Percentiles rank a stretch among this genome's conserved stretches.
Conservation (phyloP, 1,140 invertebrate species). For the Apis laboriosa region DNA sequence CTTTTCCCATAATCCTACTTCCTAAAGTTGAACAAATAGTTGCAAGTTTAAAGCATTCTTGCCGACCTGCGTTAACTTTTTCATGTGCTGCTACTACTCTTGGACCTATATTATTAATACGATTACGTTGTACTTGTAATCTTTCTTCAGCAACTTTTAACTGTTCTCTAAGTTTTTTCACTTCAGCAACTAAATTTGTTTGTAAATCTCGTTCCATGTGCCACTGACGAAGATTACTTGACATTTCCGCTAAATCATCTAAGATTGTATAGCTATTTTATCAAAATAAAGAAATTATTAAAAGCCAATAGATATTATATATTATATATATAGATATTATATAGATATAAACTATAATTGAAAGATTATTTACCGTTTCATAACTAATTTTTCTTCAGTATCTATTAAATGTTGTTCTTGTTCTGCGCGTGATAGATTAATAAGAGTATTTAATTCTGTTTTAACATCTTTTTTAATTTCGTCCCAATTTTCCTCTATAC, state of each 20-base stretch:
- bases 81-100: conserved; percentile 69
- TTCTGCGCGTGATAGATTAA: conserved; percentile 52
- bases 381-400: conserved; percentile 71
- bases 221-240: conserved; percentile 73
- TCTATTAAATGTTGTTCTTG: conserved; percentile 64
- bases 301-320: not conserved
- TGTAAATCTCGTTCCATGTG: conserved; percentile 74
- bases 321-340: too few relatives aligned
- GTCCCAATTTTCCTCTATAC: conserved; percentile 56
- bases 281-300: conserved; percentile 21
- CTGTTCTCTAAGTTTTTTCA: conserved; percentile 71
- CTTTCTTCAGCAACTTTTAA: conserved; percentile 71
- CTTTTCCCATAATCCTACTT: conserved; percentile 68
- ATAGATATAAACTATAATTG: not conserved
- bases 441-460: conserved; percentile 59
- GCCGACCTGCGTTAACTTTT: conserved; percentile 72
- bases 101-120: conserved; percentile 68
- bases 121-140: conserved; percentile 69
- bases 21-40: conserved; percentile 75
- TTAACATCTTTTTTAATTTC: conserved; percentile 63
- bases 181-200: conserved; percentile 63
- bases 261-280: conserved; percentile 71
- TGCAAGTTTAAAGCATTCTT: conserved; percentile 73
- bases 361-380: conserved; percentile 68
- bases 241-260: conserved; percentile 74